phyloP scores from a whole-genome alignment of 2,888 invertebrate species.

The Epiblema foenella region DNA sequence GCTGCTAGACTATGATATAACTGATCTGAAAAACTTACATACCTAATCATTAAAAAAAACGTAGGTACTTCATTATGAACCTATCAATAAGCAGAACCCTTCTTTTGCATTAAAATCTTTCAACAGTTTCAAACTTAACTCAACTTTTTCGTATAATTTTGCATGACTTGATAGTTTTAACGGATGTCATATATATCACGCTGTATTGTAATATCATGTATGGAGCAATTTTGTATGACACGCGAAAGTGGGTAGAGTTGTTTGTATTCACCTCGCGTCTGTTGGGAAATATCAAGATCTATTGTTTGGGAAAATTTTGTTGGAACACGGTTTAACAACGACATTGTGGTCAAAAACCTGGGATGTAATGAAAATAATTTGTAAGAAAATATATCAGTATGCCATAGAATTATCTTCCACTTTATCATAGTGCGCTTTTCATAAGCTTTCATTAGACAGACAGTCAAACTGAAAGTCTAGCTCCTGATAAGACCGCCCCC shows the following conservation, averaged over 20 bases:
- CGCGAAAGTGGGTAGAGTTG: constrained; percentile 40
- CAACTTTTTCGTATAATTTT: constrained; percentile 45
- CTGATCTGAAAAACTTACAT: too few species aligned
- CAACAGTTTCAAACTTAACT: too few species aligned
- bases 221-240: constrained; percentile 43
- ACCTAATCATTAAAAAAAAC: too few species aligned
- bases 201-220: constrained; percentile 27
- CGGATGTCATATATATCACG: constrained; percentile 40
- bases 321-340: constrained; percentile 11
- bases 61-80: neutral
- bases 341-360: neutral
- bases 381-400: too few species aligned
- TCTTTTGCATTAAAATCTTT: neutral
- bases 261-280: constrained; percentile 36
- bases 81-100: constrained; percentile 9
- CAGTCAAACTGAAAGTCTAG: neutral
- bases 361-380: neutral
- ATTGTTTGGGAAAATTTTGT: constrained; percentile 33
- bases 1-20: too few species aligned
- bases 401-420: neutral
- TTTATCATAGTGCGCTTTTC: neutral
- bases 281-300: constrained; percentile 40
- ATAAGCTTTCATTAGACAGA: neutral
- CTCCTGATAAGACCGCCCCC: neutral
- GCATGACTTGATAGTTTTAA: constrained; percentile 46